Conservation (phyloP, 2,888 invertebrate genomes). For the Thalpophila matura region DNA sequence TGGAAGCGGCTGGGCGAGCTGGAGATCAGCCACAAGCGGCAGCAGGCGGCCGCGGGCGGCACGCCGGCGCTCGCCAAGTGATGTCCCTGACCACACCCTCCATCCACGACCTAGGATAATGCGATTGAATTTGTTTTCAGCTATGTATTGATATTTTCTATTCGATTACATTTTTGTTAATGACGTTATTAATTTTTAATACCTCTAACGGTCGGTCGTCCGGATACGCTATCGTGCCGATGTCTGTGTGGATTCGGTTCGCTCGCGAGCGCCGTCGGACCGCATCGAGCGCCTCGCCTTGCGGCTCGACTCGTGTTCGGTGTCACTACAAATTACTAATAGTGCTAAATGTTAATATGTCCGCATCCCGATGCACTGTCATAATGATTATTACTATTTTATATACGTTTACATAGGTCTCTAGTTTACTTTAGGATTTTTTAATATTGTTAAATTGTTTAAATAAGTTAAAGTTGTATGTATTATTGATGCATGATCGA, state of each 20-base stretch:
- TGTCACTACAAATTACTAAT: constrained; percentile 69
- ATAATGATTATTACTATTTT: constrained; percentile 80
- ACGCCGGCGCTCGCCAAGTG: constrained; percentile 83
- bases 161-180: constrained; percentile 89
- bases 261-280: constrained; percentile 65
- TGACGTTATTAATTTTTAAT: constrained; percentile 88
- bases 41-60: constrained; percentile 72
- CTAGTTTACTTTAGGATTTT: constrained; percentile 88
- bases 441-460: constrained; percentile 90
- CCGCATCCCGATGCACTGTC: constrained; percentile 80
- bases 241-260: constrained; percentile 70
- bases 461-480: constrained; percentile 89
- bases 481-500: constrained; percentile 86
- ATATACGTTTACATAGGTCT: constrained; percentile 85
- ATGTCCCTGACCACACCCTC: constrained; percentile 84
- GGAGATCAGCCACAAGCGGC: constrained; percentile 93
- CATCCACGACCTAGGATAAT: constrained; percentile 78
- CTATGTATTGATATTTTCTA: constrained; percentile 89
- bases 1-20: constrained; percentile 98
- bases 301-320: constrained; percentile 61
- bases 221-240: constrained; percentile 67
- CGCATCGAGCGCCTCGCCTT: constrained; percentile 56
- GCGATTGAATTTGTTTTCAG: constrained; percentile 86
- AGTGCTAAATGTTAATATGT: constrained; percentile 71
- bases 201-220: constrained; percentile 80